These are phyloP conservation scores for Parnassius mnemosyne DNA, from an alignment of 2,888 invertebrate species.

Conservation along the genomic window DNA sequence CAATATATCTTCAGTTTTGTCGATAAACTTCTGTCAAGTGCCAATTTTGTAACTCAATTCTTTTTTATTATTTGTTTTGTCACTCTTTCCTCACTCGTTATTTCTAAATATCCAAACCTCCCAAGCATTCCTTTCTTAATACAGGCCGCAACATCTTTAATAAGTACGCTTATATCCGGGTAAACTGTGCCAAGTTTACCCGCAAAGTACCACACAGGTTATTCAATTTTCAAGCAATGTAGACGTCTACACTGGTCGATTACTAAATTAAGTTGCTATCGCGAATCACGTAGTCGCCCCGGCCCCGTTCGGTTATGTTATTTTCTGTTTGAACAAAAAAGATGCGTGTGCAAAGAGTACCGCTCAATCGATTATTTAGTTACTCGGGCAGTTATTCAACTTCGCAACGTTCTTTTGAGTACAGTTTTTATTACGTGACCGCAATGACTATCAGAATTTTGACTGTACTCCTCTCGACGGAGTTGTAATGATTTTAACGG, in stretches of 20 bases:
- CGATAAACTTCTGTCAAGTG: too few relatives aligned
- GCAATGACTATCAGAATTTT: conserved; percentile 12
- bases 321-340: conserved; percentile 21
- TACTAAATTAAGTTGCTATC: conserved; percentile 25
- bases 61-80: too few relatives aligned
- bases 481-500: conserved; percentile 2
- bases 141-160: too few relatives aligned
- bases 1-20: too few relatives aligned
- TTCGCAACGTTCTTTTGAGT: conserved; percentile 12
- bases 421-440: conserved; percentile 17
- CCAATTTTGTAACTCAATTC: too few relatives aligned
- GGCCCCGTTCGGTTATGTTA: conserved; percentile 11
- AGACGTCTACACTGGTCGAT: conserved; percentile 21
- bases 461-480: neutral
- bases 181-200: neutral
- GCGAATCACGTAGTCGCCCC: conserved; percentile 14
- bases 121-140: too few relatives aligned
- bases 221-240: conserved; percentile 12
- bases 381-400: conserved; percentile 30
- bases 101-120: too few relatives aligned
- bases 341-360: conserved; percentile 27
- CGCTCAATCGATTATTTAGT: conserved; percentile 28
- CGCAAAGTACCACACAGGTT: neutral
- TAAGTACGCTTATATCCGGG: too few relatives aligned
- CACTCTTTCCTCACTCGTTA: too few relatives aligned